Conservation (phyloP, 30 jellyfish, hydroid and myxozoan genomes). For the Turritopsis rubra region DNA sequence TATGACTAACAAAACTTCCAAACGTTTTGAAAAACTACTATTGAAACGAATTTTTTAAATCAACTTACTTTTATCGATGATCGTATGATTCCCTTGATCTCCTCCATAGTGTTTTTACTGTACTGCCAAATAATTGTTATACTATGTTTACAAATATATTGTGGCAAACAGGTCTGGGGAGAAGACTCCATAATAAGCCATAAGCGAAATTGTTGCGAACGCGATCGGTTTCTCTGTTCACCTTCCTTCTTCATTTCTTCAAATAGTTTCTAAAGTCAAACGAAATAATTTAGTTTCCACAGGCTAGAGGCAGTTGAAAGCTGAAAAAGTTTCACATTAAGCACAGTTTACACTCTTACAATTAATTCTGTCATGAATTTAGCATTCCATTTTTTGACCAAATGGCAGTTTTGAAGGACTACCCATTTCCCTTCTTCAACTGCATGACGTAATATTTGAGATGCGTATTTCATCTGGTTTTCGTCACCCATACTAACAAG, state of each 20-base stretch:
- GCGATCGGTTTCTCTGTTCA: not conserved
- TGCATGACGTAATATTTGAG: constrained; percentile 20
- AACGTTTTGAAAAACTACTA: no score
- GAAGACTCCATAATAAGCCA: not conserved
- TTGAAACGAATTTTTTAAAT: no score
- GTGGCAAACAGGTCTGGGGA: not conserved
- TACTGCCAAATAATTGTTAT: not conserved
- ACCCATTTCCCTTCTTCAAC: constrained; percentile 31
- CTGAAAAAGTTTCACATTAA: not conserved
- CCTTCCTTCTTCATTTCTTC: not conserved
- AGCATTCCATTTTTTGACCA: constrained; percentile 37
- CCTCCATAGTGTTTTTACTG: not conserved
- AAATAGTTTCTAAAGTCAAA: not conserved
- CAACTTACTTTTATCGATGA: not conserved
- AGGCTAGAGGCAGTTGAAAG: no score
- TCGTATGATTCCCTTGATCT: not conserved
- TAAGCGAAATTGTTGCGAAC: not conserved
- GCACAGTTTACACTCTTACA: constrained; percentile 20
- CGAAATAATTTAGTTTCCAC: not conserved
- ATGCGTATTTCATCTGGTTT: constrained; percentile 40
- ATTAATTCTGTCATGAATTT: constrained; percentile 36
- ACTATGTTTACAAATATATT: not conserved
- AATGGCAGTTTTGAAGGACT: constrained; percentile 53
- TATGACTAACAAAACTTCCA: no score
- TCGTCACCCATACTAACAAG: constrained; percentile 40